Base-by-base conservation (phyloP, 2,113 vertebrate species). In the Emydocephalus ijimae region DNA sequence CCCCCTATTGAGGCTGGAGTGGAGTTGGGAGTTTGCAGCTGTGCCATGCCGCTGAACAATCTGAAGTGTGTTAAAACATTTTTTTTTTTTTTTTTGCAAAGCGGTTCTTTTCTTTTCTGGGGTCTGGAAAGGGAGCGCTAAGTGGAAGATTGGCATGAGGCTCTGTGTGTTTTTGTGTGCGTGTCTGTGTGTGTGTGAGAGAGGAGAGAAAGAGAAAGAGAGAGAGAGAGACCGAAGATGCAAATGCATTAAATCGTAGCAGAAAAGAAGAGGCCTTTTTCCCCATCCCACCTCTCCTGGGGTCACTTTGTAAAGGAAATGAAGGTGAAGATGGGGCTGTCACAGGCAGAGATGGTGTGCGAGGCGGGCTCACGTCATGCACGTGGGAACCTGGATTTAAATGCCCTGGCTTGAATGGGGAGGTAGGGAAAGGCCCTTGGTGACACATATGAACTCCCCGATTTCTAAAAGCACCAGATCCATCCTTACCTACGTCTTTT, bases 281-380 rank as follows among this genome's bases (percentile, higher is more conserved):
- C 5, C 5, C 15, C 4, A 8, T 89, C 69, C 3, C 93, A 86
- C 91, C 61, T 1, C 90, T 91, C 90, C 95, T 93, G 24, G 45
- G n/a, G 48, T 81, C 69, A 20, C 34, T 39, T 94, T 95, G 94
- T 92, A 74, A 95, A 94, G 89, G 95, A 88, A 92, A 57, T 93
- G 87, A 91, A 92, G 94, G 92, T 91, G 93, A 93, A 96, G 93
- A 94, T 92, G 95, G 94, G 93, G 87, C 92, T 89, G 93, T 94
- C 29, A 85, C 94, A 91, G 93, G 52, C 90, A 88, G 93, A 1
- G 93, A 1, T 93, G 54, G 91, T 93, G 94, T 88, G 0, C 34
- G 86, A 21, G 81, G 24, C 29, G 2, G 34, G 57, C 23, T 26
- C 9, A 61, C 8, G 10, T 26, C 56, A 8, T 2, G 20, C 24